Percentiles rank a stretch among this genome's conserved stretches.
Evolutionary conservation across 2,797 vertebrate genomes (phyloP).

Genomic region (Adelosebastes latens): DNA sequence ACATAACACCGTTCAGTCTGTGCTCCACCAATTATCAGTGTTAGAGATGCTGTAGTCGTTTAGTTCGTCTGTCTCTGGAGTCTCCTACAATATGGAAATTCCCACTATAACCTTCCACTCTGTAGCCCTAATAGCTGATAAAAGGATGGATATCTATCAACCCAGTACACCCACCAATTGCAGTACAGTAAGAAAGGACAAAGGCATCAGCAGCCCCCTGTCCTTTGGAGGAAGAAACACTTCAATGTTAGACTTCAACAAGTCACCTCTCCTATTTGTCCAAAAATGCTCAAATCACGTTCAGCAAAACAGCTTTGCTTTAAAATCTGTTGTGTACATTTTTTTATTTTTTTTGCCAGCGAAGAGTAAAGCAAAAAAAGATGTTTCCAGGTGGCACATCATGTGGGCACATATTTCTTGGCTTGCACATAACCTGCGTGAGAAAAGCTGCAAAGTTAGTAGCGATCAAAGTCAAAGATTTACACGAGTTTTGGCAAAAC

Average conservation of each 20-base stretch:
- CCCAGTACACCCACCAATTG: neutral
- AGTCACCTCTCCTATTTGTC: neutral
- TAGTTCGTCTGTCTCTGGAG: conserved; percentile 16
- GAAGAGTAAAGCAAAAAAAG: conserved; percentile 18
- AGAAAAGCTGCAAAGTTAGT: conserved; percentile 60
- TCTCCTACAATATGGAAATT: conserved; percentile 24
- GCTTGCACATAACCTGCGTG: conserved; percentile 42
- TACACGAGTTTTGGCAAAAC: conserved; percentile 39
- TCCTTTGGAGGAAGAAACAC: neutral
- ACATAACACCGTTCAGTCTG: conserved; percentile 18
- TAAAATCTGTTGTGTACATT: neutral
- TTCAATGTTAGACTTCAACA: neutral
- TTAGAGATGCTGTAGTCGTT: conserved; percentile 9
- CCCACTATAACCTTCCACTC: conserved; percentile 12
- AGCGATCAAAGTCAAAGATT: conserved; percentile 43
- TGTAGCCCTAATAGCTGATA: conserved; percentile 20
- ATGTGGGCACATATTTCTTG: conserved; percentile 1
- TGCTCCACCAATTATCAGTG: conserved; percentile 27
- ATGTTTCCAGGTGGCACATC: conserved; percentile 7
- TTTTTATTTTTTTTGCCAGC: neutral
- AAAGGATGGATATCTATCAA: conserved; percentile 35
- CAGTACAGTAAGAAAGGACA: neutral
- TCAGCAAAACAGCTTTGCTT: conserved; percentile 5
- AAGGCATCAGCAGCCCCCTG: conserved; percentile 1
- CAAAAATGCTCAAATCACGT: neutral